Evolutionary conservation across 2,113 vertebrate species (phyloP), one percentile per base, ranked within the genome.

Genomic region (Suncus etruscus): DNA sequence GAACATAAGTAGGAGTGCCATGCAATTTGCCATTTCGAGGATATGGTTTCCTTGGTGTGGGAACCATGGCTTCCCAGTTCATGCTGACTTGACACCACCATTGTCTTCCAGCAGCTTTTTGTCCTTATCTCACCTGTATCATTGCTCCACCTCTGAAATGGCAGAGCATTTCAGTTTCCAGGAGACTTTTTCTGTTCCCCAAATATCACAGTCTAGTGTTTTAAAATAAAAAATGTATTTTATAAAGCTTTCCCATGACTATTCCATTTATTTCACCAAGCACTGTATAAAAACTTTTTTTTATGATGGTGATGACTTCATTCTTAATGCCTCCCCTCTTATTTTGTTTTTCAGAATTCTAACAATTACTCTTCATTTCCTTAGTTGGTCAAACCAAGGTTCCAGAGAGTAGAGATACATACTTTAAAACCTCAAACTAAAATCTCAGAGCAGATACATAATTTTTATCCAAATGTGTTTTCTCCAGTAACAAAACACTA

Each of bases 331-430:
- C 10, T 69, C 11, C 73, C 51, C 77, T 75, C n/a, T n/a, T n/a
- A n/a, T n/a, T 51, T 51, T 51, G 8, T 58, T 92, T 82, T 77
- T 68, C 54, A 77, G 47, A 83, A 90, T 25, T 6, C 63, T 83
- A 79, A 63, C 32, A 72, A 79, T 61, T n/a, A 22, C 32, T 45
- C 78, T 69, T 85, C 61, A 47, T 20, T 92, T 80, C 90, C 86
- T 80, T 87, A 94, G 77, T 81, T 87, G 65, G 18, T 80, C 70
- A 85, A 84, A 88, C 48, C 68, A 80, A 94, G 88, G 83, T 69
- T 22, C 72, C 65, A 66, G 72, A 75, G 58, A 93, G n/a, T 29
- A 83, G 4, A 29, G 14, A 73, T 32, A 11, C 29, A 82, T 22
- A 48, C 68, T 29, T 80, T 70, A 87, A 93, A 63, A 54, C 68